Percentiles rank a stretch among this genome's conserved stretches.
phyloP scores from a whole-genome alignment of 2,888 invertebrate species.

The Macrophya alboannulata region DNA sequence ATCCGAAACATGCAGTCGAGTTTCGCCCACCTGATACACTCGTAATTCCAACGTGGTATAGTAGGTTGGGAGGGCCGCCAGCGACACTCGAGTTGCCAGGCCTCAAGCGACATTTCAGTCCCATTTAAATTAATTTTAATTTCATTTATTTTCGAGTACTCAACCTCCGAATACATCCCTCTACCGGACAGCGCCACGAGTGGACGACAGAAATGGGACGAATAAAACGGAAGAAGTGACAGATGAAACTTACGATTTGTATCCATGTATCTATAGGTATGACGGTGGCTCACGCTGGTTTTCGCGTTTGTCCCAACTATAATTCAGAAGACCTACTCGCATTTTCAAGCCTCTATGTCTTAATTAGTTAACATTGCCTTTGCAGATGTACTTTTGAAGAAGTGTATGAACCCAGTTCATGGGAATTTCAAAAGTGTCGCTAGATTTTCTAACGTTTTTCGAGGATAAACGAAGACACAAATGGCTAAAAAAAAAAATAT shows the following conservation, averaged over 20 bases:
- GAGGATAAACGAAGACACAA: background rate
- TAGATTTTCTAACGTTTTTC: background rate
- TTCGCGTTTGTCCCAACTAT: constrained; percentile 27
- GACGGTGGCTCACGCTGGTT: background rate
- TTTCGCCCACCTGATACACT: constrained; percentile 48
- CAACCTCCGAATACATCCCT: constrained; percentile 31
- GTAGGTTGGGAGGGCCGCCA: constrained; percentile 21
- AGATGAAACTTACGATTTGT: constrained; percentile 25
- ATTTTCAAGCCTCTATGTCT: constrained; percentile 23
- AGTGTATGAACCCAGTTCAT: background rate
- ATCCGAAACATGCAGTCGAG: constrained; percentile 43
- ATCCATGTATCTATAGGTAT: background rate
- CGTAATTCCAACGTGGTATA: constrained; percentile 28
- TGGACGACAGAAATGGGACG: constrained; percentile 12
- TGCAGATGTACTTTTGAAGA: background rate
- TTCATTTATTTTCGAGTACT: constrained; percentile 40
- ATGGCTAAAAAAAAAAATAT: background rate
- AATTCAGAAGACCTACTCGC: background rate
- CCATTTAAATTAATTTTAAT: constrained; percentile 50
- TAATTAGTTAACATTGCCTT: constrained; percentile 30
- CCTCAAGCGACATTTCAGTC: constrained; percentile 44
- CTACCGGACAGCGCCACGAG: background rate
- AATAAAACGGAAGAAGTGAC: constrained; percentile 23
- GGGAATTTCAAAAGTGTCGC: background rate
- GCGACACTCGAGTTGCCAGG: constrained; percentile 44